phyloP scores from a whole-genome alignment of 2,113 vertebrate species.

The Lepisosteus oculatus region DNA sequence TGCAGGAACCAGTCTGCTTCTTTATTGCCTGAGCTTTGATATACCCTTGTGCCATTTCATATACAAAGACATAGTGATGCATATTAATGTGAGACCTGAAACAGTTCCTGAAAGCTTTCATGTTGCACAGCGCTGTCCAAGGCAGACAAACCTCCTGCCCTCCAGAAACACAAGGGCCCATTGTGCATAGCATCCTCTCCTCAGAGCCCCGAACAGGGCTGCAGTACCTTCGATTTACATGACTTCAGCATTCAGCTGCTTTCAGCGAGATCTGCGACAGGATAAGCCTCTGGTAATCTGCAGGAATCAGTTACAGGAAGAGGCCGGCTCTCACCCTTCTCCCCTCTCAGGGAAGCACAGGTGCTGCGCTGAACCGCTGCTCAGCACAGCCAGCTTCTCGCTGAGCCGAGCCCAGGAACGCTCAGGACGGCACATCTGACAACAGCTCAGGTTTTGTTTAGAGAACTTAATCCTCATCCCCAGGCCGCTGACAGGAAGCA shows the following conservation, averaged over 20 bases:
- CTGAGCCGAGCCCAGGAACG: conserved; percentile 34
- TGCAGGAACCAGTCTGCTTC: neutral
- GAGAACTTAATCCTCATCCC: conserved; percentile 69
- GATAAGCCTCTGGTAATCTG: conserved; percentile 41
- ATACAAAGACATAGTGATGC: conserved; percentile 3
- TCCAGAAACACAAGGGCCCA: conserved; percentile 10
- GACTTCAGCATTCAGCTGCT: neutral
- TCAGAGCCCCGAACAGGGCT: neutral
- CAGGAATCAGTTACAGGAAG: conserved; percentile 51
- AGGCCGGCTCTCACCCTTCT: conserved; percentile 35
- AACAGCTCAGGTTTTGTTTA: conserved; percentile 63
- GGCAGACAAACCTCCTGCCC: neutral
- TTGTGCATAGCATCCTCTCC: conserved; percentile 5
- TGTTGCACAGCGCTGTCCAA: neutral
- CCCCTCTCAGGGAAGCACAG: conserved; percentile 38
- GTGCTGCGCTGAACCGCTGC: conserved; percentile 42
- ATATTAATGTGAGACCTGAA: conserved; percentile 18
- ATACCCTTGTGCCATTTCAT: conserved; percentile 1
- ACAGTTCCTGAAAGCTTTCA: neutral
- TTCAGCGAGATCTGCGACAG: conserved; percentile 2
- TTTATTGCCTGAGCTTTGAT: neutral
- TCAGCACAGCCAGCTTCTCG: conserved; percentile 37
- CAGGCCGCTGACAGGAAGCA: conserved; percentile 58
- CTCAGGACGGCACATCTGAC: conserved; percentile 58
- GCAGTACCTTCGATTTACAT: neutral